Conservation (phyloP, 1,140 invertebrate genomes). For the Patella vulgata region DNA sequence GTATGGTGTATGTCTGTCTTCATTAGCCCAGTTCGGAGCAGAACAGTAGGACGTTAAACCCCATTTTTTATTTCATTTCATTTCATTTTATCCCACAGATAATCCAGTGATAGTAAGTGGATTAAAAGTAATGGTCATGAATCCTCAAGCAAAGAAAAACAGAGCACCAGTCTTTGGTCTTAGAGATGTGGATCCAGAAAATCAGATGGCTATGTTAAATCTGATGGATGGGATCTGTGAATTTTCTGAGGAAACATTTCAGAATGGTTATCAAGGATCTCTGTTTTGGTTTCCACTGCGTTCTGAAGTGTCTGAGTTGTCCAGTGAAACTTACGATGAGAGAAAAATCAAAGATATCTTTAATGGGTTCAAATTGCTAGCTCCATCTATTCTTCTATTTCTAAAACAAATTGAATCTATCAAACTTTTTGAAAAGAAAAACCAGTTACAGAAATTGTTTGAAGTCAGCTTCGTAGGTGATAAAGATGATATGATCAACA, state of each 20-base stretch:
- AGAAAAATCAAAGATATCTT: slow-evolving; percentile 39
- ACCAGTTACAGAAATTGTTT: too few species aligned
- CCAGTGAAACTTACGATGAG: slow-evolving; percentile 25
- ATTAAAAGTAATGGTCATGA: slow-evolving; percentile 43
- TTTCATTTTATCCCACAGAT: slow-evolving; percentile 46
- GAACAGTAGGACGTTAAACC: too few species aligned
- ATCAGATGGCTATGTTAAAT: slow-evolving; percentile 10
- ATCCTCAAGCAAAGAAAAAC: slow-evolving; percentile 42
- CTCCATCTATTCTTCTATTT: slow-evolving; percentile 39
- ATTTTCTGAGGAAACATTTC: slow-evolving; percentile 16
- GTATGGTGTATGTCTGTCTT: too few species aligned
- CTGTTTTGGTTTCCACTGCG: slow-evolving; percentile 53
- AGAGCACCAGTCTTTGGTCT: slow-evolving; percentile 10
- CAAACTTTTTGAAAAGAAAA: slow-evolving; percentile 2
- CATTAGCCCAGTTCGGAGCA: too few species aligned
- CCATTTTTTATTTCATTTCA: too few species aligned
- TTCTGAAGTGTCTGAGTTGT: slow-evolving; percentile 18
- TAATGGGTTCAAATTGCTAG: slow-evolving; percentile 31
- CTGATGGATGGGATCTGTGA: slow-evolving; percentile 30
- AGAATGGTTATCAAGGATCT: slow-evolving; percentile 39
- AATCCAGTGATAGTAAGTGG: slow-evolving; percentile 55
- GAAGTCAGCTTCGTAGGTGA: too few species aligned
- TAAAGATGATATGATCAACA: too few species aligned
- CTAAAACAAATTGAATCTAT: slow-evolving; percentile 31
- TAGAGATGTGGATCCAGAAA: slow-evolving; percentile 11